Evolutionary conservation across 2,888 invertebrate species (phyloP).

Genomic region (Phoenoteleia sp.): DNA sequence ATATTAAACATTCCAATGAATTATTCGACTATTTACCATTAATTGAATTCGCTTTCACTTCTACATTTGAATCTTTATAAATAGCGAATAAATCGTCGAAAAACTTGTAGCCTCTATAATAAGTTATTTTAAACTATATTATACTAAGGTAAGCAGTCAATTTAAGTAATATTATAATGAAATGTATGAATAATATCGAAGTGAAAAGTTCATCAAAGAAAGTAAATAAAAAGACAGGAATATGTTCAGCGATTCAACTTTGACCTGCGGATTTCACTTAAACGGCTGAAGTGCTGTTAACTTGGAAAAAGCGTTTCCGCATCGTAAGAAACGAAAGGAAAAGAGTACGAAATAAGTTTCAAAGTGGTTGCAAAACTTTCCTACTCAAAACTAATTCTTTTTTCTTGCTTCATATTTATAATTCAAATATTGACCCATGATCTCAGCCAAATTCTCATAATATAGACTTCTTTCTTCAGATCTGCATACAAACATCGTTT

Average conservation of each 20-base stretch:
- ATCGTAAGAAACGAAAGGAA: conserved; percentile 50
- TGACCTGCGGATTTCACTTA: conserved; percentile 54
- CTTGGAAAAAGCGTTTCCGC: conserved; percentile 56
- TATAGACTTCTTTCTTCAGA: background rate
- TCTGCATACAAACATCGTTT: background rate
- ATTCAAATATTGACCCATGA: conserved; percentile 32
- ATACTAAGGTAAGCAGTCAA: too few relatives aligned
- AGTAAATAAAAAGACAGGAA: conserved; percentile 45
- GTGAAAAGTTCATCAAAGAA: conserved; percentile 33
- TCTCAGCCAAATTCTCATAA: conserved; percentile 13
- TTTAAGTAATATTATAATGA: too few relatives aligned
- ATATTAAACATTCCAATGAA: too few relatives aligned
- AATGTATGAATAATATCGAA: too few relatives aligned
- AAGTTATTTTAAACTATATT: too few relatives aligned
- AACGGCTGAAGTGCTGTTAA: conserved; percentile 47
- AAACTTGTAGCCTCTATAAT: too few relatives aligned
- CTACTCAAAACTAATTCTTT: conserved; percentile 23
- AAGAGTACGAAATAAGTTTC: conserved; percentile 44
- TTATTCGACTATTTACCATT: too few relatives aligned
- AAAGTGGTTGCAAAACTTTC: conserved; percentile 47
- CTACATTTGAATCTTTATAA: too few relatives aligned
- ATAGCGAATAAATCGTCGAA: too few relatives aligned
- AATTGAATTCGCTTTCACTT: too few relatives aligned
- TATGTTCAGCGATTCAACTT: conserved; percentile 58
- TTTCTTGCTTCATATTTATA: conserved; percentile 42